phyloP scores from a whole-genome alignment of 2,797 vertebrate genomes.

The Eulemur coronatus region DNA sequence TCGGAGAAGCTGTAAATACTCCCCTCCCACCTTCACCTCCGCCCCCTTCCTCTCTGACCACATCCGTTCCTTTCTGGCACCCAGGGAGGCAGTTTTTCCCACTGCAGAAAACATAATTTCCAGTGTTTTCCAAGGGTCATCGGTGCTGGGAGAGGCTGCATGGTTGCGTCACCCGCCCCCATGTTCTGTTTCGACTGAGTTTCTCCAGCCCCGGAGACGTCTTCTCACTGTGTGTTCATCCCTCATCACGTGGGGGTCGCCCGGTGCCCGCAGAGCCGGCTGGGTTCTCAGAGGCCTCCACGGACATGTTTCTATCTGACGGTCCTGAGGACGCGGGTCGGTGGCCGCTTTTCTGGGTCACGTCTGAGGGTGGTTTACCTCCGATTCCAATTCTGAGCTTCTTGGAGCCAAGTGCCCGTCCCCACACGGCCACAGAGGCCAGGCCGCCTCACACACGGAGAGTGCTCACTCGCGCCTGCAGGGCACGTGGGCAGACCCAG shows the following conservation, averaged over 20 bases:
- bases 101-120: neutral
- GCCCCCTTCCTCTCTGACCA: slow-evolving; percentile 49
- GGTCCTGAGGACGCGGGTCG: neutral
- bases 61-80: slow-evolving; percentile 53
- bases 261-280: neutral
- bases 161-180: neutral
- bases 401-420: neutral
- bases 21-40: neutral
- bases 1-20: slow-evolving; percentile 38
- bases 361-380: neutral
- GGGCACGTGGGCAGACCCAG: neutral
- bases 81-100: neutral
- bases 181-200: neutral
- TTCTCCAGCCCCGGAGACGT: neutral
- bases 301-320: neutral
- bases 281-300: neutral
- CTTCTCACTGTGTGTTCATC: accelerated
- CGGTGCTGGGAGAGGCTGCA: neutral
- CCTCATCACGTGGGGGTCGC: neutral
- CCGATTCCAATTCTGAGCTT: neutral
- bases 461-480: accelerated
- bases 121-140: neutral
- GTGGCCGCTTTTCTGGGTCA: neutral
- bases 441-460: accelerated
- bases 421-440: no score